Conservation (phyloP, 1,140 invertebrate species). For the Teleogryllus occipitalis region DNA sequence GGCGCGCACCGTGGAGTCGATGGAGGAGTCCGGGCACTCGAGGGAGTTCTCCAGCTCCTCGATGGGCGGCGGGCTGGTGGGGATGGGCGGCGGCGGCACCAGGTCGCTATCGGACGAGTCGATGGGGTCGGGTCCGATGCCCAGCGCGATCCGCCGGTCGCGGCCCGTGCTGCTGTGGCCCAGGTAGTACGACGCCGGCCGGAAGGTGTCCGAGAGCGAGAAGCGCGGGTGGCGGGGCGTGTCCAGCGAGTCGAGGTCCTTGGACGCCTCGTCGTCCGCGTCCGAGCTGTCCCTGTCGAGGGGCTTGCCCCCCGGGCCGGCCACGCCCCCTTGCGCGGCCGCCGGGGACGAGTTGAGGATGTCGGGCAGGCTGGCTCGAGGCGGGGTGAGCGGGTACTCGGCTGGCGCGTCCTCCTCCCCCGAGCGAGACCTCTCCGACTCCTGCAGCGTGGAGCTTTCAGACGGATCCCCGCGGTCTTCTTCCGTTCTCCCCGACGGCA, state of each 20-base stretch:
- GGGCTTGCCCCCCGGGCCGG: not conserved
- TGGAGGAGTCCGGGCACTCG: conserved; percentile 32
- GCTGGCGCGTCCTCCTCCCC: conserved; percentile 19
- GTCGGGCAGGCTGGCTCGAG: conserved; percentile 49
- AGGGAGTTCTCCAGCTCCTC: conserved; percentile 49
- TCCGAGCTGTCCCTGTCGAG: conserved; percentile 57
- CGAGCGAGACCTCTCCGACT: not conserved
- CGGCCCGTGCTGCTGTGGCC: conserved; percentile 41
- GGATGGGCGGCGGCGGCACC: conserved; percentile 71
- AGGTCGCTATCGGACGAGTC: conserved; percentile 78
- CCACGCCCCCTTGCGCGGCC: not conserved
- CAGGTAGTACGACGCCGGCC: conserved; percentile 78
- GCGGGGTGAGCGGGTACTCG: conserved; percentile 23
- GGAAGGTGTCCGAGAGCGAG: conserved; percentile 75
- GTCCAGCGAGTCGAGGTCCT: conserved; percentile 59
- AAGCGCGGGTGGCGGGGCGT: conserved; percentile 61
- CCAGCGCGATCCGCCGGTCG: not conserved
- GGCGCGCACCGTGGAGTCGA: conserved; percentile 30
- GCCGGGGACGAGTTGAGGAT: conserved; percentile 47
- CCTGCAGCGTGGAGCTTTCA: not conserved
- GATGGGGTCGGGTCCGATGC: conserved; percentile 46
- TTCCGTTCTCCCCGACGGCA: too few relatives aligned
- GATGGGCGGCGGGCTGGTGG: conserved; percentile 61
- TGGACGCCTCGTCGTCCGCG: conserved; percentile 74
- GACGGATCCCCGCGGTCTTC: not conserved